A percentile compares a stretch with the other conserved stretches of the same genome.
Evolutionary conservation across 2,113 vertebrate species (phyloP).

Genomic region (Tachycineta bicolor): DNA sequence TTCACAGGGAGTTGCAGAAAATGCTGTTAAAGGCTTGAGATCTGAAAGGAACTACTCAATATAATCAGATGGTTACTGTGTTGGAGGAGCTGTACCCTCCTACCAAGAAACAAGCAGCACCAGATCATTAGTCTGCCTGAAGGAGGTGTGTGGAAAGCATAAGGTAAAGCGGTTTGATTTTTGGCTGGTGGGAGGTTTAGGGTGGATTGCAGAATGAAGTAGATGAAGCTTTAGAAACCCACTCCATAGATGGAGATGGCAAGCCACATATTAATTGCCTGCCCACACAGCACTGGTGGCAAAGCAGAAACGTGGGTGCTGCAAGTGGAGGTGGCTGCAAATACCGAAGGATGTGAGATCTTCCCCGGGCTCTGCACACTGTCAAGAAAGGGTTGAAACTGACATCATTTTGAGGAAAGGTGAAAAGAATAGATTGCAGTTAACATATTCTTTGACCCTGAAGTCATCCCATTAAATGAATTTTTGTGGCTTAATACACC

Average conservation of each 20-base stretch:
- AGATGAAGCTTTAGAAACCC: constrained; percentile 46
- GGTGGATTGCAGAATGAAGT: constrained; percentile 53
- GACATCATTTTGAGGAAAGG: neutral
- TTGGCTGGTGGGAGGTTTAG: constrained; percentile 34
- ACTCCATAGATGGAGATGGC: neutral
- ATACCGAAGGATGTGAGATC: neutral
- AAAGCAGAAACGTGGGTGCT: constrained; percentile 29
- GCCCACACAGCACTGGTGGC: constrained; percentile 10
- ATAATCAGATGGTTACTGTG: neutral
- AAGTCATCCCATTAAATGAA: neutral
- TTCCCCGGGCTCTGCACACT: neutral
- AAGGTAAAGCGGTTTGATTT: constrained; percentile 32
- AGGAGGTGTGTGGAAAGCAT: constrained; percentile 41
- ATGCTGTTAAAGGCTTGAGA: neutral
- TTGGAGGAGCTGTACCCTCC: constrained; percentile 15
- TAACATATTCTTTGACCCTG: neutral
- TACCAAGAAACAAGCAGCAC: constrained; percentile 26
- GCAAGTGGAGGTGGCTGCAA: neutral
- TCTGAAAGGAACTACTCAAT: neutral
- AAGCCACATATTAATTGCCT: constrained; percentile 53
- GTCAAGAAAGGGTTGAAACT: neutral
- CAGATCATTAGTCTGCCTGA: constrained; percentile 36
- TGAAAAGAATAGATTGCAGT: neutral
- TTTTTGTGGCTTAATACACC: neutral
- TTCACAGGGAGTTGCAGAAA: neutral